Evolutionary conservation across 1,140 invertebrate species (phyloP), one percentile per base, ranked within the genome.

Genomic region (Pseudachorutes palmiensis): DNA sequence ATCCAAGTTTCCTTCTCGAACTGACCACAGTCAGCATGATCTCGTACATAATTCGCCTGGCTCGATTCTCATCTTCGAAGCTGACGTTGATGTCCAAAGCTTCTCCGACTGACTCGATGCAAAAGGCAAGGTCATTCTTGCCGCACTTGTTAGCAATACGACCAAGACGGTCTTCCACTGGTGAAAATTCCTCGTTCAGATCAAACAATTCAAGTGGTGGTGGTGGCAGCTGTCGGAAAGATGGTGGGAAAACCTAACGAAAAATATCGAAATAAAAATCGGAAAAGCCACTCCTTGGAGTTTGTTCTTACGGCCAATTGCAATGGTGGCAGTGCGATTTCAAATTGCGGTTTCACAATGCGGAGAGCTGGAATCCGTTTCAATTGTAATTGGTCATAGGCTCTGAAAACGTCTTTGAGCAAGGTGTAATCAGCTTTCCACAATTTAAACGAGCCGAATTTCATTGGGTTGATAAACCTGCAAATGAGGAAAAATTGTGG

Each of bases 131-230:
- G 51, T 86, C 84, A 69, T 81, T 79, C 72, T 90, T 86, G 45
- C 88, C 80, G 79, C 93, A 98, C 81, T 96, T 97, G 75, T 98
- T 97, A 0, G 95, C 91, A 31, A 92, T 84, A 75, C 97, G 91
- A 0, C 93, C 92, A 19, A 99, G 80, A 76, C 93, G 87, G 0
- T 89, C 86, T 63, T 91, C 86, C 75, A 96, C 90, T 0, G 94
- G 94, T 77, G 92, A 95, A 76, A 99, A 98, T 12, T 93, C 93
- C 76, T 99, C 95, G 79, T 99, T 95, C 51, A 99, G 80, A 80
- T 99, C 97, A 79, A 94, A 98, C 1, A 99, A 82, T 79, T 99
- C 97, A 58, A 99, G 80, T 0, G 88, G 85, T 2, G 97, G 97
- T 2, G 92, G 88, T 1, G 91, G 86, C 31, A 95, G 82, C 77